Conservation (phyloP, 1,140 invertebrate genomes). For the Archivesica marissinica region DNA sequence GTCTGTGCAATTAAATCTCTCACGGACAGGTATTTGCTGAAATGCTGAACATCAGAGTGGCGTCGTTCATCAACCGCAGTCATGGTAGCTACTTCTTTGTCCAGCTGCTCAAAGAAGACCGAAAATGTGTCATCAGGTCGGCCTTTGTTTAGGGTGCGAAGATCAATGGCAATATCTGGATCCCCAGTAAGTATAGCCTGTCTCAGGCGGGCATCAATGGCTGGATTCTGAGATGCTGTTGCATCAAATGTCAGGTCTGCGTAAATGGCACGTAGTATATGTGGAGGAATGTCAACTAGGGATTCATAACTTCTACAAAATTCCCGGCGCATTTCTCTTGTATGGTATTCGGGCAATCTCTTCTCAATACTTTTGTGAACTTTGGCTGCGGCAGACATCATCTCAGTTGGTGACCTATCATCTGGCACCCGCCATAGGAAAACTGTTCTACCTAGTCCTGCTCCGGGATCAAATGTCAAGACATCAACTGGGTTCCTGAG, state of each 20-base stretch:
- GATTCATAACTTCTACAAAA: conserved; percentile 41
- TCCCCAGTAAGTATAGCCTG: conserved; percentile 58
- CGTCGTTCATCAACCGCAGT: conserved; percentile 63
- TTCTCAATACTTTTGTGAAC: conserved; percentile 39
- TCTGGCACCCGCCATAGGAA: conserved; percentile 64
- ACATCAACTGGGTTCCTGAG: conserved; percentile 35
- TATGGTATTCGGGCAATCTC: conserved; percentile 60
- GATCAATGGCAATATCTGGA: conserved; percentile 62
- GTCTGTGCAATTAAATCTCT: conserved; percentile 59
- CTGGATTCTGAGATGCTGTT: conserved; percentile 50
- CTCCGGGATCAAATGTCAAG: conserved; percentile 63
- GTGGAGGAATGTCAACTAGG: conserved; percentile 55
- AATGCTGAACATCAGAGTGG: conserved; percentile 57
- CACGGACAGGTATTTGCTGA: conserved; percentile 61
- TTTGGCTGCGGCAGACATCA: conserved; percentile 47
- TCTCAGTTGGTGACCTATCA: conserved; percentile 46
- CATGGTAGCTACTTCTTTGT: conserved; percentile 51
- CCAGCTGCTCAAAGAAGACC: conserved; percentile 60
- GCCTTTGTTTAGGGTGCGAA: conserved; percentile 63
- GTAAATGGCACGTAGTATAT: conserved; percentile 64
- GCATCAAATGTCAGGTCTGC: conserved; percentile 58
- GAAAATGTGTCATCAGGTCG: conserved; percentile 66
- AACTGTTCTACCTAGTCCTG: conserved; percentile 16
- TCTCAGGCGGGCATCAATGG: conserved; percentile 42
- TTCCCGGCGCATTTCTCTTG: conserved; percentile 63